A percentile compares a stretch with the other conserved stretches of the same genome.
These are phyloP conservation scores for Hylaeus volcanicus DNA, from an alignment of 1,140 invertebrate species.

Conservation along the genomic window DNA sequence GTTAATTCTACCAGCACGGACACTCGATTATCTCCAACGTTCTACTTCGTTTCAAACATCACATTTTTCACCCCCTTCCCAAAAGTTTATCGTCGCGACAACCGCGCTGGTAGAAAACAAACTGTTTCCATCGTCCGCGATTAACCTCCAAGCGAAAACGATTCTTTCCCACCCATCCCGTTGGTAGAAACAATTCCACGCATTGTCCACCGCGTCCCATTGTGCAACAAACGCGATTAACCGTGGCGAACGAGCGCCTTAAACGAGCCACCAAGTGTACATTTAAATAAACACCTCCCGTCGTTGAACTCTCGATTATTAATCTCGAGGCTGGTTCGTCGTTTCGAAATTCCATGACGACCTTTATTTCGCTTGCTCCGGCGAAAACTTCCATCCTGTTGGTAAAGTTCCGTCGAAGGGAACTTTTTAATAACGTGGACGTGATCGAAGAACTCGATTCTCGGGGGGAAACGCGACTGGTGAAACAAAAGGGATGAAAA, in stretches of 20 bases:
- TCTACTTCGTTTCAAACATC: background rate
- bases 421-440: constrained; percentile 57
- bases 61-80: background rate
- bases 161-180: background rate
- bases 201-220: background rate
- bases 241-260: background rate
- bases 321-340: background rate
- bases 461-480: no score
- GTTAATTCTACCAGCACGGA: background rate
- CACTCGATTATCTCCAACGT: background rate
- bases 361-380: constrained; percentile 41
- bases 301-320: constrained; percentile 19
- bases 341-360: background rate
- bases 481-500: constrained; percentile 25
- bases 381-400: constrained; percentile 1
- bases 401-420: background rate
- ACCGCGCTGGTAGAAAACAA: background rate
- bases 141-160: background rate
- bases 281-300: constrained; percentile 1
- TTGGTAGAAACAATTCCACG: constrained; percentile 1
- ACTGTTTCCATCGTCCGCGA: background rate
- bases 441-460: constrained; percentile 42
- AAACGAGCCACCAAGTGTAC: background rate
- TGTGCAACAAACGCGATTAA: constrained; percentile 3
- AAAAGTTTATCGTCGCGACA: background rate